These are phyloP conservation scores for Eulemur mongoz DNA, from an alignment of 2,797 vertebrate genomes.

Conservation along the genomic window DNA sequence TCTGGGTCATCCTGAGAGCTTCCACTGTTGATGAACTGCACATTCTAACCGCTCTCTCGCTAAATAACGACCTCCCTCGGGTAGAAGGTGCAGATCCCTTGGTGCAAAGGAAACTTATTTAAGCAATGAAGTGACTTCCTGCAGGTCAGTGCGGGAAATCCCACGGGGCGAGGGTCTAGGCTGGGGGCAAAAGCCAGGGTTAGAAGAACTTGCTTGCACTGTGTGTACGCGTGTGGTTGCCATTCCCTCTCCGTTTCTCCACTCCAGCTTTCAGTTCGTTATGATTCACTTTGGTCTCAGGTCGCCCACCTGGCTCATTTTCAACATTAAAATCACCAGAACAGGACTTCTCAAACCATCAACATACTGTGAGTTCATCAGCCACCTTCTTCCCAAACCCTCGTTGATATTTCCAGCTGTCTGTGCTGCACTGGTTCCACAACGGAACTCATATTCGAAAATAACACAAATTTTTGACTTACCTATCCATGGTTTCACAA, in stretches of 20 bases:
- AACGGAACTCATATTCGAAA: too few species aligned
- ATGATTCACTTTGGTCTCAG: too few species aligned
- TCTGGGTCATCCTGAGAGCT: slow-evolving; percentile 31
- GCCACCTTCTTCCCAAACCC: too few species aligned
- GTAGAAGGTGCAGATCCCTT: neutral
- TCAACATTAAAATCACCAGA: too few species aligned
- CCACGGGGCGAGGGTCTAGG: neutral
- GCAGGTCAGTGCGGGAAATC: neutral
- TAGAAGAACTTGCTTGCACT: neutral
- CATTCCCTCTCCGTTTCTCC: neutral
- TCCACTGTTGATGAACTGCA: slow-evolving; percentile 56
- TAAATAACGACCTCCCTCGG: slow-evolving; percentile 39
- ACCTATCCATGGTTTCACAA: too few species aligned
- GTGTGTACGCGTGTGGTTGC: neutral
- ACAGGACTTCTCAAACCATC: too few species aligned
- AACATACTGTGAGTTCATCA: too few species aligned
- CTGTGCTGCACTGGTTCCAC: too few species aligned
- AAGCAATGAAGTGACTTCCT: neutral
- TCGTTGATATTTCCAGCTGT: too few species aligned
- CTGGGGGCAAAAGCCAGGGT: neutral
- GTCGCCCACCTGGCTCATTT: too few species aligned
- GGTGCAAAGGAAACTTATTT: slow-evolving; percentile 32
- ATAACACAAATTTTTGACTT: too few species aligned
- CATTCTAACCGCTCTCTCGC: slow-evolving; percentile 47
- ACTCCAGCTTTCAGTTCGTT: too few species aligned